These are phyloP conservation scores for Laothoe populi DNA, from an alignment of 2,888 invertebrate genomes.

Conservation along the genomic window DNA sequence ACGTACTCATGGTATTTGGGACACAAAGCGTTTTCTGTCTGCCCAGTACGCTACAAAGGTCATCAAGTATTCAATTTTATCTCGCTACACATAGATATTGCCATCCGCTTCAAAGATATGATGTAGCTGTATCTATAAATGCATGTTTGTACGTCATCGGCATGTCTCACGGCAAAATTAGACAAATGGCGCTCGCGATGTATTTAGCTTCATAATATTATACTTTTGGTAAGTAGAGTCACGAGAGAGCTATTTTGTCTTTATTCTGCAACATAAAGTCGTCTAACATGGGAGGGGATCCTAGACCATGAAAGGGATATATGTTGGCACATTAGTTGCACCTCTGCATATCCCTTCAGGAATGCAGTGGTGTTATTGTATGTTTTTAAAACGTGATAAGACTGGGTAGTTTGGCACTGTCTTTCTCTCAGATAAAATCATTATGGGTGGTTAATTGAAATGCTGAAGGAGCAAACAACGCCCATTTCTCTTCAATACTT, in stretches of 20 bases:
- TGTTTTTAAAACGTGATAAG: too few relatives aligned
- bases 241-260: background rate
- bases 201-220: slow-evolving; percentile 11
- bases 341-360: too few relatives aligned
- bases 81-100: background rate
- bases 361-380: too few relatives aligned
- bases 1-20: background rate
- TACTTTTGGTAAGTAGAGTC: background rate
- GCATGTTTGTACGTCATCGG: slow-evolving; percentile 11
- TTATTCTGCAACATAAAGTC: background rate
- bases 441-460: too few relatives aligned
- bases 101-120: background rate
- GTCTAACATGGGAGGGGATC: too few relatives aligned
- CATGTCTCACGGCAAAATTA: slow-evolving; percentile 13
- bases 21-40: background rate
- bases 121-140: slow-evolving; percentile 13
- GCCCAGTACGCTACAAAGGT: background rate
- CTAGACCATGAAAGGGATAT: too few relatives aligned
- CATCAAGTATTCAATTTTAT: background rate
- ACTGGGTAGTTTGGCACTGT: too few relatives aligned
- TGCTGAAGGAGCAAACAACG: too few relatives aligned
- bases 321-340: too few relatives aligned
- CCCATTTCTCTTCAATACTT: too few relatives aligned
- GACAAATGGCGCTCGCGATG: background rate
- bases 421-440: too few relatives aligned